Conservation (phyloP, 1,140 invertebrate species). For the Drosophila repletoides region DNA sequence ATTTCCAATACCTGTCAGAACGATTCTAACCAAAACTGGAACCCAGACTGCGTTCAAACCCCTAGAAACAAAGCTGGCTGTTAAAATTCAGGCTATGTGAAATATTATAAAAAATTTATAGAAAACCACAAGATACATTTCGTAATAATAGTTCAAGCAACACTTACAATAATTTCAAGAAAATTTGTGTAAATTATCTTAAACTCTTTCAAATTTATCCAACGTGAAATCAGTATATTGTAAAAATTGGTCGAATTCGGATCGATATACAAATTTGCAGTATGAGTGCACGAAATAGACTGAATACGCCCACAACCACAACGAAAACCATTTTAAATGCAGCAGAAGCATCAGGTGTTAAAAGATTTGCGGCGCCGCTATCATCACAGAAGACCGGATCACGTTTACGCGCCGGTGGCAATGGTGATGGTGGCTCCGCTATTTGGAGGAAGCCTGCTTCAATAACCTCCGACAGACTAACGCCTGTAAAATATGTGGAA, state of each 20-base stretch:
- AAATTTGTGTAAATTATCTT: constrained; percentile 21
- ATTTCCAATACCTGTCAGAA: too few species aligned
- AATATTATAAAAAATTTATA: too few species aligned
- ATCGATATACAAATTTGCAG: constrained; percentile 29
- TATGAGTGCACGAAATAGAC: constrained; percentile 19
- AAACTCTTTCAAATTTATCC: constrained; percentile 8
- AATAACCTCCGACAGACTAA: neutral
- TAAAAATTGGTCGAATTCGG: constrained; percentile 29
- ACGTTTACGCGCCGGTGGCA: constrained; percentile 43
- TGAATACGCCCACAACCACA: neutral
- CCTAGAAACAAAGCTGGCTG: constrained; percentile 5
- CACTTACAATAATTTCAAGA: neutral
- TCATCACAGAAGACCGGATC: constrained; percentile 50
- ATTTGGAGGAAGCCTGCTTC: constrained; percentile 15
- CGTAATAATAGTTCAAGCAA: neutral
- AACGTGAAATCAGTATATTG: too few species aligned
- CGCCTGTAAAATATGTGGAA: constrained; percentile 13
- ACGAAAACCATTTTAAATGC: neutral
- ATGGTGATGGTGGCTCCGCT: constrained; percentile 61
- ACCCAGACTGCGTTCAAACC: neutral
- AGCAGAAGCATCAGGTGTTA: constrained; percentile 5
- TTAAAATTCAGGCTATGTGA: neutral
- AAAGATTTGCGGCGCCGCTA: constrained; percentile 40
- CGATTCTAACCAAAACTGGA: too few species aligned
- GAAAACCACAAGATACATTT: too few species aligned